Evolutionary conservation across 2,797 vertebrate species (phyloP).

Genomic region (Paedocypris micromegethes): DNA sequence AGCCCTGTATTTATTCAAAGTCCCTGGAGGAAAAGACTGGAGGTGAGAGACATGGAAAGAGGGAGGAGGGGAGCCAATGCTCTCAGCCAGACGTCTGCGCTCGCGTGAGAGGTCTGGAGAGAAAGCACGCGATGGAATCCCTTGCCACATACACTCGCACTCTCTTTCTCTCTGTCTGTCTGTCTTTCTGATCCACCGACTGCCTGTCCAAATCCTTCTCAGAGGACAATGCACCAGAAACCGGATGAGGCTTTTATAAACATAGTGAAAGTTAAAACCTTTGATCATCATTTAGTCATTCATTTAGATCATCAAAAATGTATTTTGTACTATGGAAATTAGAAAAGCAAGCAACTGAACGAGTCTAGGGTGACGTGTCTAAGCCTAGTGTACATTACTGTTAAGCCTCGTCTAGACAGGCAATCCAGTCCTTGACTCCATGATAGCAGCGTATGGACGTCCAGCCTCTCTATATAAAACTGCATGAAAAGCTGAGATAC

Average conservation of each 20-base stretch:
- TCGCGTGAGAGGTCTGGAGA: slow-evolving; percentile 55
- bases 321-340: background rate
- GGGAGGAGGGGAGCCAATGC: slow-evolving; percentile 22
- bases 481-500: background rate
- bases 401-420: slow-evolving; percentile 30
- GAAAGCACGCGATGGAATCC: slow-evolving; percentile 51
- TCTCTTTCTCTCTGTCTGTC: slow-evolving; percentile 19
- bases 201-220: slow-evolving; percentile 29
- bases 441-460: slow-evolving; percentile 9
- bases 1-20: slow-evolving; percentile 48
- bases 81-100: slow-evolving; percentile 45
- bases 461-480: slow-evolving; percentile 9
- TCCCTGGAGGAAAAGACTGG: slow-evolving; percentile 43
- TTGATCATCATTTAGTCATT: too few species aligned
- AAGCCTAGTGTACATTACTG: slow-evolving; percentile 6
- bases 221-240: slow-evolving; percentile 12
- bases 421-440: slow-evolving; percentile 15
- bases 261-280: slow-evolving; percentile 5
- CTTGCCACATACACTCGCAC: slow-evolving; percentile 34
- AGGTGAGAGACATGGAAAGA: slow-evolving; percentile 27
- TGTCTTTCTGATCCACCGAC: slow-evolving; percentile 27
- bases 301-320: too few species aligned
- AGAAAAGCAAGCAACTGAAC: slow-evolving; percentile 14
- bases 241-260: too few species aligned
- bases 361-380: background rate